A percentile compares a stretch with the other conserved stretches of the same genome.
phyloP scores from a whole-genome alignment of 2,888 invertebrate species.

The Cerastis rubricosa region DNA sequence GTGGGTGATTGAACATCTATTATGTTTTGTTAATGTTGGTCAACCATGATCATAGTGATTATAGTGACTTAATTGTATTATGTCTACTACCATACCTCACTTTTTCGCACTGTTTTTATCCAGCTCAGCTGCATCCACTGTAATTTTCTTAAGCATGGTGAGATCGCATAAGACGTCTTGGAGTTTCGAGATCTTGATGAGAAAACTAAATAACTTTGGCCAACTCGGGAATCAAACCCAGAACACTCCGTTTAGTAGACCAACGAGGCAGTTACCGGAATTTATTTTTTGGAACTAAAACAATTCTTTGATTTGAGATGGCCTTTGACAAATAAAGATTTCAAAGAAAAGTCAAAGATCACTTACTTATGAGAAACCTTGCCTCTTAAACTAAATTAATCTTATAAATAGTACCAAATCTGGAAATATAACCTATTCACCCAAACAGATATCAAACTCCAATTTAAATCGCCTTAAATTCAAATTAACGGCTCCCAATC shows the following conservation, averaged over 20 bases:
- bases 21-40: no score
- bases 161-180: background rate
- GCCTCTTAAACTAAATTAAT: background rate
- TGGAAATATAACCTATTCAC: background rate
- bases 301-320: background rate
- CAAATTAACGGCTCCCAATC: slow-evolving; percentile 53
- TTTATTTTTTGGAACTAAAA: background rate
- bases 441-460: slow-evolving; percentile 28
- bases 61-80: background rate
- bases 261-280: background rate
- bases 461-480: slow-evolving; percentile 45
- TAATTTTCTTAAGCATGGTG: background rate
- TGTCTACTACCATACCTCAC: no score
- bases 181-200: background rate
- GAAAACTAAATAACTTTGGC: background rate
- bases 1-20: no score
- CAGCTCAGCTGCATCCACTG: no score
- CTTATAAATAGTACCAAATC: background rate
- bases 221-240: background rate
- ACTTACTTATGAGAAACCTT: background rate
- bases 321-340: background rate
- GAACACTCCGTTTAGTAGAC: background rate
- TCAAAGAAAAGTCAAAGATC: no score
- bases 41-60: background rate
- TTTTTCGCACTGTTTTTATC: no score